phyloP scores from a whole-genome alignment of 2,888 invertebrate species.

The Odontocolon sp. region DNA sequence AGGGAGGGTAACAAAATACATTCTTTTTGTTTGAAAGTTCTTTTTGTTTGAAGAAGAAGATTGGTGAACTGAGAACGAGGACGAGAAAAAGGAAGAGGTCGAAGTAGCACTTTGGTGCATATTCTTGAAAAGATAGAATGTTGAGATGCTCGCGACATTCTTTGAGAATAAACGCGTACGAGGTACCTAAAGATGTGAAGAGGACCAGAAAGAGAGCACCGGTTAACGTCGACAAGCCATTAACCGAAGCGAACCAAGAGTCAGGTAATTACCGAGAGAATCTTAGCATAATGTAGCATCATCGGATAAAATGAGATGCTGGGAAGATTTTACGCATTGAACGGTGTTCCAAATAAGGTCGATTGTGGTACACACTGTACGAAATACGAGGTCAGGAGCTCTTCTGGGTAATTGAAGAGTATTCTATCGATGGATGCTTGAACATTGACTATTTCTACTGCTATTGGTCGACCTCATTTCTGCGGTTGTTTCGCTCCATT shows the following conservation, averaged over 20 bases:
- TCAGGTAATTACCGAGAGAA: conserved; percentile 15
- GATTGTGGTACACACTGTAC: conserved; percentile 16
- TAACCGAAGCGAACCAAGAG: conserved; percentile 17
- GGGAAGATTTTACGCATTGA: conserved; percentile 30
- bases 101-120: conserved; percentile 18
- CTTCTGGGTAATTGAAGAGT: conserved; percentile 57
- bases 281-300: conserved; percentile 37
- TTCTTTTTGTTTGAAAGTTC: background rate
- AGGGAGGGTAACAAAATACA: background rate
- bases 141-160: too few relatives aligned
- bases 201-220: background rate
- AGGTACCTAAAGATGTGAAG: background rate
- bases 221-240: conserved; percentile 2
- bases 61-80: too few relatives aligned
- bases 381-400: conserved; percentile 47
- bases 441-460: background rate
- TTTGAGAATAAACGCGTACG: background rate
- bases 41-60: background rate
- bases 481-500: background rate
- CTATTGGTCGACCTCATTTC: background rate
- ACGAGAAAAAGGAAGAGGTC: background rate
- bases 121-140: conserved; percentile 8
- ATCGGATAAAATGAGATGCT: conserved; percentile 26
- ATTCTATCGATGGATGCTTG: conserved; percentile 31
- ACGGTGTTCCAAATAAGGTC: conserved; percentile 37